Conservation (phyloP, 2,888 invertebrate genomes). For the Leucoma salicis region DNA sequence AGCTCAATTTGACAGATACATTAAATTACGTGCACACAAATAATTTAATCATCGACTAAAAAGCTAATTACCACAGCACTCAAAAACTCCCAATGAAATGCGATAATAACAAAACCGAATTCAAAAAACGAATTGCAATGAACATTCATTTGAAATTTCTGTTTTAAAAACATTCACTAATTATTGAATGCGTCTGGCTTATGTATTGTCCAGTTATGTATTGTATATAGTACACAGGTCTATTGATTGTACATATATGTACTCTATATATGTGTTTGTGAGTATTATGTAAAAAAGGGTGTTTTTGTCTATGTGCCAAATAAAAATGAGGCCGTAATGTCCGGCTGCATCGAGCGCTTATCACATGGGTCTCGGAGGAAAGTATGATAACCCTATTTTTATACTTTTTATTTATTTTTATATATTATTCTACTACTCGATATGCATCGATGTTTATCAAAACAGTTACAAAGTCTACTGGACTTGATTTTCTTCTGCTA, state of each 20-base stretch:
- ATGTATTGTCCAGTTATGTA: conserved; percentile 54
- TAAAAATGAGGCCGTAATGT: conserved; percentile 81
- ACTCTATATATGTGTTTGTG: conserved; percentile 46
- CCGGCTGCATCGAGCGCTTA: conserved; percentile 72
- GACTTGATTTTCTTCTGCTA: too few species aligned
- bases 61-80: neutral
- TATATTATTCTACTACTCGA: too few species aligned
- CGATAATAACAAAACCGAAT: conserved; percentile 45
- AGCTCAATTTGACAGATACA: too few species aligned
- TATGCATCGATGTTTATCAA: too few species aligned
- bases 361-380: conserved; percentile 46
- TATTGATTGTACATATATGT: conserved; percentile 30
- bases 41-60: neutral
- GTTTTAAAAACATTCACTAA: conserved; percentile 77
- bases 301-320: conserved; percentile 81
- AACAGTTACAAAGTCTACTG: too few species aligned
- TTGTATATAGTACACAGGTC: neutral
- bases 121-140: conserved; percentile 61
- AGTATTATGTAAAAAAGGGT: conserved; percentile 71
- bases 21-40: neutral
- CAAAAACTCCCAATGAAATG: conserved; percentile 18
- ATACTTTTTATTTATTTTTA: neutral
- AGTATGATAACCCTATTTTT: conserved; percentile 39
- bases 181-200: conserved; percentile 62
- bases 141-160: conserved; percentile 76